Evolutionary conservation across 1,140 invertebrate genomes (phyloP), one percentile per base, ranked within the genome.

Genomic region (Aricia agestis): DNA sequence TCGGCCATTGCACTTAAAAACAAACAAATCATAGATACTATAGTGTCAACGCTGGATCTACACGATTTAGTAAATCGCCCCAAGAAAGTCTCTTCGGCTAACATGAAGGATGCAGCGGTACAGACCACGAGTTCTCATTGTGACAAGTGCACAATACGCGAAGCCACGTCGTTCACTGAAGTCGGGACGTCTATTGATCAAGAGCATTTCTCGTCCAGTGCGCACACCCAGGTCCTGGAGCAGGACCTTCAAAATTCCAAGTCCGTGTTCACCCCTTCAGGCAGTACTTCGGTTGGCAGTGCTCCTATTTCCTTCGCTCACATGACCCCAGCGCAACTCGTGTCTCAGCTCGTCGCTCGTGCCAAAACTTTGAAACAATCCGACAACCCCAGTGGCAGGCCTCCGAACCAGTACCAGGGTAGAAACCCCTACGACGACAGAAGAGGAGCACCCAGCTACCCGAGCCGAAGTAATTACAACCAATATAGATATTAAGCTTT

Each of bases 191-290:
- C 75, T 0, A 79, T 80, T 1, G 84, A 89, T 19, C 73, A 73
- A 4, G 78, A 86, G 25, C 66, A 84, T 41, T 83, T 90, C 67
- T 76, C 74, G 19, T 70, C 77, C 0, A 75, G 85, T 1, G 80
- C 85, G 13, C 86, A 91, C 66, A 90, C 88, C 15, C 89, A 91
- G 76, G 89, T 91, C n/a, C 74, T 86, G 6, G 89, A 91, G n/a
- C 76, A 88, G 42, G 87, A 90, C 77, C 75, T 91, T n/a, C 71
- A 84, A 6, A 90, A 70, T 75, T 90, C 87, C 11, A 87, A 87
- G 67, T 69, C 86, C 45, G 74, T 90, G 45, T 91, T 90, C 73
- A 88, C 85, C 52, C 83, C 87, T 0, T 83, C 76, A 18, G 89
- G 87, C 9, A 82, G 85, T 70, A 71, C 78, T 25, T 70, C 76